These are phyloP conservation scores for Sitophilus oryzae DNA, from an alignment of 1,140 invertebrate genomes.

Conservation along the genomic window DNA sequence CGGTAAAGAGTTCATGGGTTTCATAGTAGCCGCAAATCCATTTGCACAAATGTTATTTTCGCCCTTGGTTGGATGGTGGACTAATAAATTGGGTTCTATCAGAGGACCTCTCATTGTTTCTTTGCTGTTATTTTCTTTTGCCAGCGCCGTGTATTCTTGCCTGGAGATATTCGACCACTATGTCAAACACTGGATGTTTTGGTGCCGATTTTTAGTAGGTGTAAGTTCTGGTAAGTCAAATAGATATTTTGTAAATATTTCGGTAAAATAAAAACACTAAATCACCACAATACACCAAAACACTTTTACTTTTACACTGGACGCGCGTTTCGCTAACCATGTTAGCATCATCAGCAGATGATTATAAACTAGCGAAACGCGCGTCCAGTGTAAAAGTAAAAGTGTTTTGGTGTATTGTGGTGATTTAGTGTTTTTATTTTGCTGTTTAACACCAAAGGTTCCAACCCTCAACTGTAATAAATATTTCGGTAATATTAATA, in stretches of 20 bases:
- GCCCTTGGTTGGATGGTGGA: constrained; percentile 79
- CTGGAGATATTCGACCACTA: constrained; percentile 58
- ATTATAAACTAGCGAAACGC: too few relatives aligned
- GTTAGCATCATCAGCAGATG: too few relatives aligned
- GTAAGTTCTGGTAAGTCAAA: constrained; percentile 70
- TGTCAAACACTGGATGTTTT: constrained; percentile 66
- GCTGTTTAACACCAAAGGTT: too few relatives aligned
- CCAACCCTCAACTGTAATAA: too few relatives aligned
- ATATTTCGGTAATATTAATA: too few relatives aligned
- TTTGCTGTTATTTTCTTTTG: constrained; percentile 64
- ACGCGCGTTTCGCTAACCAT: too few relatives aligned
- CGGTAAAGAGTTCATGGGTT: constrained; percentile 77
- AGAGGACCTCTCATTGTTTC: constrained; percentile 67
- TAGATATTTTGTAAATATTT: not conserved
- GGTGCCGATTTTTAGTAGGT: constrained; percentile 73
- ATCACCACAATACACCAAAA: too few relatives aligned
- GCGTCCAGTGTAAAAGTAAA: too few relatives aligned
- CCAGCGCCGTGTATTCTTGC: constrained; percentile 75
- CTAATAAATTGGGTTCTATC: constrained; percentile 65
- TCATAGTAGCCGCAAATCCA: constrained; percentile 81
- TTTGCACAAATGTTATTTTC: constrained; percentile 84
- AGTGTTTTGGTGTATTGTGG: too few relatives aligned
- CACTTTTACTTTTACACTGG: too few relatives aligned
- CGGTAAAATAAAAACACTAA: too few relatives aligned
- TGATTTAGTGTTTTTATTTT: too few relatives aligned